Conservation (phyloP, 2,113 vertebrate genomes). For the Crotalus viridis region DNA sequence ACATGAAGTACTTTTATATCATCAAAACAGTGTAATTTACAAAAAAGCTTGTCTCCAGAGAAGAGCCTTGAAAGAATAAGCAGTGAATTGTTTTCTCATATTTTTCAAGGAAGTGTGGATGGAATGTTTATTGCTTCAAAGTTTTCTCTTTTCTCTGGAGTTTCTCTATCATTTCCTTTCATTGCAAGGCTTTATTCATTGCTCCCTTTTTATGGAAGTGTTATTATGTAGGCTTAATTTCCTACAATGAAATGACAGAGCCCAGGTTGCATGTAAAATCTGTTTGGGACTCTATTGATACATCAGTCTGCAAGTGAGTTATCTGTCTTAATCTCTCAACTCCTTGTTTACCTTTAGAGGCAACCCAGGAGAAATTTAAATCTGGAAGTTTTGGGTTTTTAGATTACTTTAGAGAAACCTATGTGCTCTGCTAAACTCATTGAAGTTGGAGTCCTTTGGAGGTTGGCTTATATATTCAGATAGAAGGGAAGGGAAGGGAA, state of each 20-base stretch:
- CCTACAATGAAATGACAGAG: background rate
- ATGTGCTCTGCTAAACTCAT: background rate
- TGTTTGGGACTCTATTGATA: constrained; percentile 1
- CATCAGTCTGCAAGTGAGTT: constrained; percentile 31
- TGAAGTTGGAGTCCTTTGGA: background rate
- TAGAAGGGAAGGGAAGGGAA: too few species aligned
- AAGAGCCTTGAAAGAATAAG: constrained; percentile 31
- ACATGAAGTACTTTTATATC: constrained; percentile 37
- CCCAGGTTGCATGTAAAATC: constrained; percentile 20
- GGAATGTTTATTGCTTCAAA: constrained; percentile 43
- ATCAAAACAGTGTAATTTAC: constrained; percentile 43
- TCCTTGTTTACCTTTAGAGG: background rate
- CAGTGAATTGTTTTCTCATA: constrained; percentile 35
- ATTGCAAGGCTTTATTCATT: constrained; percentile 23
- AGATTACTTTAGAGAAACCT: background rate
- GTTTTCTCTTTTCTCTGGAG: constrained; percentile 3
- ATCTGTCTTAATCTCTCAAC: background rate
- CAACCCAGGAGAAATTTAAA: background rate
- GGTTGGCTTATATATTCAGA: background rate
- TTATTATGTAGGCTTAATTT: constrained; percentile 20
- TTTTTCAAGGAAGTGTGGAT: background rate
- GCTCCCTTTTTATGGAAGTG: constrained; percentile 15
- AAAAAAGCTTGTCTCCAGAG: background rate
- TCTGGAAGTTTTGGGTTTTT: background rate
- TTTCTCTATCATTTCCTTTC: constrained; percentile 21